A percentile compares a stretch with the other conserved stretches of the same genome.
These are phyloP conservation scores for Macrobrachium nipponense DNA, from an alignment of 1,140 invertebrate genomes.

Conservation along the genomic window DNA sequence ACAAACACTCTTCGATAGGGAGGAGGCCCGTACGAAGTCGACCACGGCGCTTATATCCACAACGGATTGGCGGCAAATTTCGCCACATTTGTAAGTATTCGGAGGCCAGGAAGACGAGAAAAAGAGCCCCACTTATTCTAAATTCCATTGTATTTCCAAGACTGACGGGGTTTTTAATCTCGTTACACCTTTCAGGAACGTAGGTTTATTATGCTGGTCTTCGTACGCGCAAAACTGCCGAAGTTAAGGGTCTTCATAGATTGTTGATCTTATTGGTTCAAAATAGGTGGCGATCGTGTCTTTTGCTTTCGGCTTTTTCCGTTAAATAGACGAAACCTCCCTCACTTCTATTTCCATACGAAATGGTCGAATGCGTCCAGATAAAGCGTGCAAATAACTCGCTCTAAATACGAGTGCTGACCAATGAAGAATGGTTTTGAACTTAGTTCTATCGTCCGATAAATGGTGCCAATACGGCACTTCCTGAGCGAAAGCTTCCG, in stretches of 20 bases:
- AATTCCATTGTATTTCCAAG: background rate
- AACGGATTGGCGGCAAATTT: background rate
- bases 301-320: slow-evolving; percentile 24
- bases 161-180: background rate
- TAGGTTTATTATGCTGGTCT: background rate
- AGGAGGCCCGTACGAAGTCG: slow-evolving; percentile 16
- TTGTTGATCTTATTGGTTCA: slow-evolving; percentile 61
- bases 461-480: background rate
- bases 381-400: too few relatives aligned
- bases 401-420: background rate
- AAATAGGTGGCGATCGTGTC: slow-evolving; percentile 49
- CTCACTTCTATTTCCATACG: background rate
- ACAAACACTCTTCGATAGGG: slow-evolving; percentile 51
- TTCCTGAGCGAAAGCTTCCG: slow-evolving; percentile 24
- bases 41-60: background rate
- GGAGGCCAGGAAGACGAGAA: background rate
- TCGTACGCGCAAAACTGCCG: slow-evolving; percentile 55
- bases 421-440: too few relatives aligned
- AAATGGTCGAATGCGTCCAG: background rate
- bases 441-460: background rate
- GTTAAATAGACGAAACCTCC: background rate
- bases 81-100: background rate
- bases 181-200: background rate
- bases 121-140: background rate
- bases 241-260: slow-evolving; percentile 62